phyloP scores from a whole-genome alignment of 2,113 vertebrate species.

The Butorides virescens region DNA sequence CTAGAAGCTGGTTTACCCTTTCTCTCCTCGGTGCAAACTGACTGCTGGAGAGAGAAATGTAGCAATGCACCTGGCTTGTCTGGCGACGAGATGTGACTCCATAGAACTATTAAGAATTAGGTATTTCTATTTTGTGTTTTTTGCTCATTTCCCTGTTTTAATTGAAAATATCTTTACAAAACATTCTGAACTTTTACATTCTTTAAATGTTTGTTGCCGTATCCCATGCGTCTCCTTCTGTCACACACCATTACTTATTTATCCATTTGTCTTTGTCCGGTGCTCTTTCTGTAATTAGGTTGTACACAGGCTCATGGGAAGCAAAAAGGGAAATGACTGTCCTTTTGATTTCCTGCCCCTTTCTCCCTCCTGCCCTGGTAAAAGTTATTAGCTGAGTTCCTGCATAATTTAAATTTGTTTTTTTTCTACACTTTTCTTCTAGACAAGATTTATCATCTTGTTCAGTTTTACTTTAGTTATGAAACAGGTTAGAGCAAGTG shows the following conservation, averaged over 20 bases:
- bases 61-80: neutral
- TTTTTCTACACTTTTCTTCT: neutral
- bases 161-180: neutral
- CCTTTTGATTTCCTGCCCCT: neutral
- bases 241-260: neutral
- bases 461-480: neutral
- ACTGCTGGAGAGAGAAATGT: neutral
- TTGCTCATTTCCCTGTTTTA: neutral
- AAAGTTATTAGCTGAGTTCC: neutral
- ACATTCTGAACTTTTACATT: neutral
- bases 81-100: neutral
- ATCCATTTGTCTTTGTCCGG: neutral
- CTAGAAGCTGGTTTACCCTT: neutral
- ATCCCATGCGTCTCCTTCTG: neutral
- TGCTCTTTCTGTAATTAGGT: neutral
- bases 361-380: rapidly evolving
- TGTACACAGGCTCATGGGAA: neutral
- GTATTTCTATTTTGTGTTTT: neutral
- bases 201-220: neutral
- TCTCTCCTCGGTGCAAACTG: neutral
- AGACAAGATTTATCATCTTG: neutral
- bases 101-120: neutral
- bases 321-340: neutral
- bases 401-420: neutral
- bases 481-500: neutral